Percentiles rank a stretch among this genome's conserved stretches.
phyloP scores from a whole-genome alignment of 2,888 invertebrate species.

The Ischnura elegans region DNA sequence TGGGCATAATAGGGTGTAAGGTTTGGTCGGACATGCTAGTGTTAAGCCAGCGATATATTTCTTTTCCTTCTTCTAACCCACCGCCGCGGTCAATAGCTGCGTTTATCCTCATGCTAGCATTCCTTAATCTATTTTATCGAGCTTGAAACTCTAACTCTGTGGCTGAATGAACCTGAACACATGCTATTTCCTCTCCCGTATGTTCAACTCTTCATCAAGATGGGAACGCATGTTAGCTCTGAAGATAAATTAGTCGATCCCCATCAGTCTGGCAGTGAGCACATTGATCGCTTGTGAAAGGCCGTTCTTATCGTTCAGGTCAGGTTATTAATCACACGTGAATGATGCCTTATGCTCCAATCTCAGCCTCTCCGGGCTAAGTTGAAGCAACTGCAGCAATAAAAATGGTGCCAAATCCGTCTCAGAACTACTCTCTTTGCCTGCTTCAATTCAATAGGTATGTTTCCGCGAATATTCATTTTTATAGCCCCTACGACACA shows the following conservation, averaged over 20 bases:
- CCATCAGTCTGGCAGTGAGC: background rate
- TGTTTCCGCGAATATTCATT: too few relatives aligned
- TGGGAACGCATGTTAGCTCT: background rate
- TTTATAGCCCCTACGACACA: too few relatives aligned
- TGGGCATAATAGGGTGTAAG: too few relatives aligned
- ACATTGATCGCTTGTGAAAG: background rate
- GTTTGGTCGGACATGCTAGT: too few relatives aligned
- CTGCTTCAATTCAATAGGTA: too few relatives aligned
- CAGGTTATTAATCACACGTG: background rate
- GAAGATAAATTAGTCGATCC: background rate
- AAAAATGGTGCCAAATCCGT: background rate
- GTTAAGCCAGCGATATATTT: too few relatives aligned
- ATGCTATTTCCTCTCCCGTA: background rate
- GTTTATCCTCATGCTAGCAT: too few relatives aligned
- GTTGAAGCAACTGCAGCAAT: background rate
- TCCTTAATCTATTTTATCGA: background rate
- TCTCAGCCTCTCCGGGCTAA: background rate
- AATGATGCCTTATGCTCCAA: background rate
- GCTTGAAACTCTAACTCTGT: background rate
- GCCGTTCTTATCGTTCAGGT: background rate
- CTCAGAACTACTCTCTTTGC: too few relatives aligned
- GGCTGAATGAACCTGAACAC: background rate
- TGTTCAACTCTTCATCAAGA: background rate
- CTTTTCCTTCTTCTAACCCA: too few relatives aligned
- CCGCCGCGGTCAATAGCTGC: too few relatives aligned